Evolutionary conservation across 1,140 invertebrate genomes (phyloP).

Genomic region (Psix sp.): DNA sequence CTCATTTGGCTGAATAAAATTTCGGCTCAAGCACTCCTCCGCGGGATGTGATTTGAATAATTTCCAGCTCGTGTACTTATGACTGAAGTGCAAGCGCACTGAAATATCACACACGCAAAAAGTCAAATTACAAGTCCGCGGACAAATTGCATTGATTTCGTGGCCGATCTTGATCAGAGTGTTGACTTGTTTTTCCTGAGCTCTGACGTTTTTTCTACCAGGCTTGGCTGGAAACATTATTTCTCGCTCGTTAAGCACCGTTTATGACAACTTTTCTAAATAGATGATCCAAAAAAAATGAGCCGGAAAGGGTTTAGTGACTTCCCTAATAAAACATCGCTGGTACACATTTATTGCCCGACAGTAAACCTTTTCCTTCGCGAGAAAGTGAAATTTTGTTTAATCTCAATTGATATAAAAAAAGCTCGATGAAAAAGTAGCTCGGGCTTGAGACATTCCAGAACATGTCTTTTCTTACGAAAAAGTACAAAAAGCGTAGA

Average conservation of each 20-base stretch:
- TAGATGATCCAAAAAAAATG: constrained; percentile 26
- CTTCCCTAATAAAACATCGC: constrained; percentile 46
- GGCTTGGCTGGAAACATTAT: constrained; percentile 5
- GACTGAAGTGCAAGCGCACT: no score
- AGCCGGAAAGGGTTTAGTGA: constrained; percentile 47
- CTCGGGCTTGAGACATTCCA: no score
- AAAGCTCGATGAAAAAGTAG: constrained; percentile 14
- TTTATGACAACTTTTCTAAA: constrained; percentile 17
- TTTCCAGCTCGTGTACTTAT: constrained; percentile 37
- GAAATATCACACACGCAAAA: no score
- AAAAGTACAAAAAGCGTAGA: constrained; percentile 11
- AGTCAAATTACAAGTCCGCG: no score
- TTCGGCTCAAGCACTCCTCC: no score
- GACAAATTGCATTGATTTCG: no score
- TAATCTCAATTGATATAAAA: constrained; percentile 30
- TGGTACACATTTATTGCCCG: constrained; percentile 44
- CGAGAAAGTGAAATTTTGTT: constrained; percentile 16
- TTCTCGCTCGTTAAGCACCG: constrained; percentile 14
- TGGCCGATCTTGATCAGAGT: no score
- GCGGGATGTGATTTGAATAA: constrained; percentile 39
- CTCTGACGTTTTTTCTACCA: not conserved
- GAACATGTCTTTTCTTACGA: constrained; percentile 33
- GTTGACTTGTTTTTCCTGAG: no score
- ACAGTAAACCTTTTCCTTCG: constrained; percentile 47
- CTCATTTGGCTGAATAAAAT: constrained; percentile 13